These are phyloP conservation scores for Poecilia velifera DNA, from an alignment of 2,797 vertebrate genomes.

Conservation along the genomic window DNA sequence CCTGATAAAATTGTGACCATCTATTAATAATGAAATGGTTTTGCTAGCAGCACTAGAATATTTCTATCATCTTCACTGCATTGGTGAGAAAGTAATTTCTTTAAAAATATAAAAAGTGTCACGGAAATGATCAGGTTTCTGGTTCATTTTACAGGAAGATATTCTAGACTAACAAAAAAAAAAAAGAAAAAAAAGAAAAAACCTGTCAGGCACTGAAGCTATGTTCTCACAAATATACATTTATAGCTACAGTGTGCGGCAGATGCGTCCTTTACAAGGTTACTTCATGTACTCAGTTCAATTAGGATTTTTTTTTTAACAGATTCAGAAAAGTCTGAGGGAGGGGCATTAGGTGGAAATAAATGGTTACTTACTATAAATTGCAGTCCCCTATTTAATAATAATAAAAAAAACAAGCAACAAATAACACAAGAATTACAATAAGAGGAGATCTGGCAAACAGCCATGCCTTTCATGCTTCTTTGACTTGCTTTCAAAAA, in stretches of 20 bases:
- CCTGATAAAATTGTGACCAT: neutral
- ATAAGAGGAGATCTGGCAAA: constrained; percentile 53
- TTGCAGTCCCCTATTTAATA: constrained; percentile 40
- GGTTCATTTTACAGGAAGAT: neutral
- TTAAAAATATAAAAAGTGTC: neutral
- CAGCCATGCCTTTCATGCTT: constrained; percentile 77
- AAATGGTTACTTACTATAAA: constrained; percentile 2
- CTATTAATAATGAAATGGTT: neutral
- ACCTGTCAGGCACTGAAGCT: neutral
- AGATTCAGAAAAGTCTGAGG: neutral
- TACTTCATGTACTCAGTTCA: neutral
- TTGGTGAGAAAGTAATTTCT: neutral
- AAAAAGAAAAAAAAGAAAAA: neutral
- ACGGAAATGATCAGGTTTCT: neutral
- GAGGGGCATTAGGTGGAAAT: neutral
- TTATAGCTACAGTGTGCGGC: neutral
- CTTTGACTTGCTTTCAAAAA: constrained; percentile 43
- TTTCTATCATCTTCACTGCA: neutral
- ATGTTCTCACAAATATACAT: neutral
- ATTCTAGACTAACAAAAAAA: neutral
- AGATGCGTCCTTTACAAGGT: neutral
- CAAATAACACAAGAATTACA: constrained; percentile 16
- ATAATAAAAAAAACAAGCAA: neutral
- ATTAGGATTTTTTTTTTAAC: too few species aligned
- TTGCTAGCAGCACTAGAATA: neutral